A percentile compares a stretch with the other conserved stretches of the same genome.
Conservation (phyloP, 2,797 vertebrate genomes). For the Smutsia gigantea region DNA sequence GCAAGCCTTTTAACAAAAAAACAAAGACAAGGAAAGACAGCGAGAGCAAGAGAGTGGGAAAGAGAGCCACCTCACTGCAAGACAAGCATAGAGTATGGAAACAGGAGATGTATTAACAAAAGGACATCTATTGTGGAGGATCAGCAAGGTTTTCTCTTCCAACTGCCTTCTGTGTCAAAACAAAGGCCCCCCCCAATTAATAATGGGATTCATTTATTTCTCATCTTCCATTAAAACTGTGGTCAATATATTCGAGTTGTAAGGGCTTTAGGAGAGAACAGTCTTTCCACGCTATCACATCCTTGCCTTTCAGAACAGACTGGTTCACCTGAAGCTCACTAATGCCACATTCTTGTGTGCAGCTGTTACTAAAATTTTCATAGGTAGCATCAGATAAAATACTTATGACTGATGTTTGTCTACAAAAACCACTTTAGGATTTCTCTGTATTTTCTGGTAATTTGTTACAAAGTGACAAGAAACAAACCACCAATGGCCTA, state of each 20-base stretch:
- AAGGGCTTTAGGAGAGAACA: neutral
- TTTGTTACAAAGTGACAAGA: neutral
- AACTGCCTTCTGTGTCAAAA: neutral
- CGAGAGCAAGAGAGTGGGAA: too few relatives aligned
- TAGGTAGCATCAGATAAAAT: neutral
- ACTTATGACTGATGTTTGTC: neutral
- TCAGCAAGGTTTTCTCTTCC: neutral
- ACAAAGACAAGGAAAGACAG: too few relatives aligned
- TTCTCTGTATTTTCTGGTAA: neutral
- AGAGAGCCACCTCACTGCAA: too few relatives aligned
- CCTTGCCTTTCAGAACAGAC: neutral
- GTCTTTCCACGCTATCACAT: neutral
- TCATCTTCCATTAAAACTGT: neutral
- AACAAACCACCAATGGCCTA: neutral
- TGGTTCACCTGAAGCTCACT: neutral
- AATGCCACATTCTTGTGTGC: neutral
- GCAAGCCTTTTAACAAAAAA: too few relatives aligned
- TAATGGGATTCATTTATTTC: neutral
- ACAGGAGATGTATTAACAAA: neutral
- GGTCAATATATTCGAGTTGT: neutral
- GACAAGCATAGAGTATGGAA: neutral
- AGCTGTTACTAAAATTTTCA: neutral
- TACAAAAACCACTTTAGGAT: neutral
- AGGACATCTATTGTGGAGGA: neutral
- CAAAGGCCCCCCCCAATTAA: neutral